Conservation (phyloP, 2,113 vertebrate species). For the Lepisosteus osseus region DNA sequence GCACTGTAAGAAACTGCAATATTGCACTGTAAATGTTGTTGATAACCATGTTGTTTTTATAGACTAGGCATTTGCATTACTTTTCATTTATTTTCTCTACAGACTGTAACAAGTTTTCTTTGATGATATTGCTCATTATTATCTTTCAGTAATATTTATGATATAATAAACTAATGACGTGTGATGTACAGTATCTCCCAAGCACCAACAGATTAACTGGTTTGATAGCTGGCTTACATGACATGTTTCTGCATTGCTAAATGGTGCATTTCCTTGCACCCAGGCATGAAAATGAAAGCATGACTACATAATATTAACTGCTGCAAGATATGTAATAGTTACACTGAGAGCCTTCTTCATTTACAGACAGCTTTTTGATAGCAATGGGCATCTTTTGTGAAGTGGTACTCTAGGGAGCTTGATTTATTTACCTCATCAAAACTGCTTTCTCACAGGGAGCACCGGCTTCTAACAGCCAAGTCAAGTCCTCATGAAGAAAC, state of each 20-base stretch:
- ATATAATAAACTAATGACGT: neutral
- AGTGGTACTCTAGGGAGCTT: neutral
- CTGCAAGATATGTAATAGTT: neutral
- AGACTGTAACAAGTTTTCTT: neutral
- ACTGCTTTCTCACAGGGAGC: neutral
- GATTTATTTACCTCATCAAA: constrained; percentile 1
- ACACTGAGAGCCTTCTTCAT: neutral
- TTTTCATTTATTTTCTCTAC: neutral
- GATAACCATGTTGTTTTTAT: neutral
- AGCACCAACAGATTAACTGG: neutral
- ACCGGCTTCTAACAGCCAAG: neutral
- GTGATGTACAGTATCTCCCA: neutral
- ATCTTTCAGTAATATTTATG: constrained; percentile 8
- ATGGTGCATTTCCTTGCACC: neutral
- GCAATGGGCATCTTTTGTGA: neutral
- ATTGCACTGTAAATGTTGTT: neutral
- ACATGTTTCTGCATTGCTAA: constrained; percentile 7
- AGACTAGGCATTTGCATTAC: neutral
- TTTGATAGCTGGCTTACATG: neutral
- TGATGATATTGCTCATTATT: constrained; percentile 1
- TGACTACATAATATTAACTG: constrained; percentile 3
- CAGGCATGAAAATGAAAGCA: neutral
- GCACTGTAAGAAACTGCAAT: neutral
- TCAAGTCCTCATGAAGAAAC: neutral
- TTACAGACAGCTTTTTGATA: neutral